Evolutionary conservation across 2,888 invertebrate species (phyloP), one percentile per base, ranked within the genome.

Genomic region (Lissocephala sabroskyi): DNA sequence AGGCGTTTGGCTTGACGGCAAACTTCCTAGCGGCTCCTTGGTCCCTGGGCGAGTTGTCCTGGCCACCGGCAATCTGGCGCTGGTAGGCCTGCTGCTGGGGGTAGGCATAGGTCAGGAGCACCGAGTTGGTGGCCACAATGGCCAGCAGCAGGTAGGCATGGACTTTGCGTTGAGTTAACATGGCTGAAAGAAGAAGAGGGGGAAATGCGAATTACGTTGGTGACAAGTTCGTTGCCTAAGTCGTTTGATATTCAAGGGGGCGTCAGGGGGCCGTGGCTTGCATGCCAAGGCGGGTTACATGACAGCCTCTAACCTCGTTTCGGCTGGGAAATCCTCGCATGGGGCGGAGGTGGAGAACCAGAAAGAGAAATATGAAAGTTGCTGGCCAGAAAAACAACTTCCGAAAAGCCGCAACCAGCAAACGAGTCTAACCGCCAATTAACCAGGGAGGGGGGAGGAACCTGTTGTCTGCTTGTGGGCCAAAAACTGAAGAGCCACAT

Each of bases 1-100:
- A 89, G 11, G 93, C 91, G 80, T 95, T 96, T 10, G 95, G 92
- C 82, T 96, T 96, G 80, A 94, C 94, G 0, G 93, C 94, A 82
- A 92, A 95, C 86, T 95, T 96, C 57, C 95, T 87, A 23, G 59
- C 62, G 54, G 62, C 57, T 29, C 56, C 56, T 23, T 59, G 61
- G 1, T 61, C 55, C 7, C 76, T 62, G 58, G 56, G 29, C 53
- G 55, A 42, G 62, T 56, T 9, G 17, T 35, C 16, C 49, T 36
- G 41, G 35, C 7, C 23, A 23, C 4, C 23, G 4, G 67, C 62
- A 42, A 45, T 36, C 28, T 70, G 62, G 14, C 76, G 75, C 57
- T 81, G 83, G 44, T 81, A 75, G 13, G 71, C 64, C 49, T 82
- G 82, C 56, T 78, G 79, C 74, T 88, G 87, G 4, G 92, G 92